Evolutionary conservation across 2,797 vertebrate species (phyloP).

Genomic region (Notolepis coatsorum): DNA sequence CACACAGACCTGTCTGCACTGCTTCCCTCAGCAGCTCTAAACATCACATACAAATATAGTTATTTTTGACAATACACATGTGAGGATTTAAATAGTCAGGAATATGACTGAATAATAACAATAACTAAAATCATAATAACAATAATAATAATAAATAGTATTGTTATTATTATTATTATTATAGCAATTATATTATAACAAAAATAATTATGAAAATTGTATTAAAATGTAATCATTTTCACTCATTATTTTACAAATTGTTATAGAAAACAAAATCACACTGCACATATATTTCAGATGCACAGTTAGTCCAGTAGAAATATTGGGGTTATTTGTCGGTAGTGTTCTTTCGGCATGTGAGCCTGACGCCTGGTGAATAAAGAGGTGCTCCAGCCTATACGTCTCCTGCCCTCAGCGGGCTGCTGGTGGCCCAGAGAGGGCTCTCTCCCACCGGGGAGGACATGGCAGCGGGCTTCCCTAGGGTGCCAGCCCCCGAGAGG

Average conservation of each 20-base stretch:
- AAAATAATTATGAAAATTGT: background rate
- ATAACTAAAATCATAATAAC: conserved; percentile 35
- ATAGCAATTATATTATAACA: background rate
- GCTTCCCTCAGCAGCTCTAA: background rate
- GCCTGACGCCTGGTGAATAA: conserved; percentile 14
- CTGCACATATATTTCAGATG: background rate
- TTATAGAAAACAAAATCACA: background rate
- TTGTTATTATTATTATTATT: background rate
- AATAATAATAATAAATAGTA: background rate
- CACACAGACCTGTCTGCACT: conserved; percentile 12
- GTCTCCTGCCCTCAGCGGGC: conserved; percentile 35
- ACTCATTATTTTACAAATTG: background rate
- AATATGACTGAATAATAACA: conserved; percentile 4
- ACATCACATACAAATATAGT: background rate
- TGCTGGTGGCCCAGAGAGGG: conserved; percentile 77
- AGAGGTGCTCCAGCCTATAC: conserved; percentile 18
- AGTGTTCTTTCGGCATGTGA: background rate
- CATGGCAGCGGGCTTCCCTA: conserved; percentile 65
- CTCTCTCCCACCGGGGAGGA: conserved; percentile 75
- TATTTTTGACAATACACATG: conserved; percentile 1
- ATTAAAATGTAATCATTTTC: background rate
- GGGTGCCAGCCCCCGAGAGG: conserved; percentile 53
- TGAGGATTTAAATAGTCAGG: background rate
- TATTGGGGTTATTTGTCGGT: conserved; percentile 11
- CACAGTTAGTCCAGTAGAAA: background rate